Evolutionary conservation across 2,888 invertebrate genomes (phyloP).

Genomic region (Cantharis flavilabris): DNA sequence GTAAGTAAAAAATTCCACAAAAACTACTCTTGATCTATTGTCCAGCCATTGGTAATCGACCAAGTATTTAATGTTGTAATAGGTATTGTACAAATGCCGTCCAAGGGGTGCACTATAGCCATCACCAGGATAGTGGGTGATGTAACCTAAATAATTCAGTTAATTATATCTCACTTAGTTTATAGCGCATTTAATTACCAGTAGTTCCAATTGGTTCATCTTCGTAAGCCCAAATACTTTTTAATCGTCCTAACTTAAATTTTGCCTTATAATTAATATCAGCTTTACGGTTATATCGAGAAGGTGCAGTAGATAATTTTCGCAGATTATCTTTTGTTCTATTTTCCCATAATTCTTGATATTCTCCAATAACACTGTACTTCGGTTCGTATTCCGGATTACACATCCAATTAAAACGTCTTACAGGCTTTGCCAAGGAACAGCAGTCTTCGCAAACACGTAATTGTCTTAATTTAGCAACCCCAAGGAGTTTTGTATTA

Average conservation of each 20-base stretch:
- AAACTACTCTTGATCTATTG: slow-evolving; percentile 25
- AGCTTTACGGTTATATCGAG: too few relatives aligned
- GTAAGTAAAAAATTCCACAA: slow-evolving; percentile 36
- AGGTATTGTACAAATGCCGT: slow-evolving; percentile 29
- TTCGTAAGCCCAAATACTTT: not conserved
- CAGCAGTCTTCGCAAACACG: slow-evolving; percentile 16
- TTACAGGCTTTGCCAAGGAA: not conserved
- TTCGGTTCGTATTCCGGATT: slow-evolving; percentile 22
- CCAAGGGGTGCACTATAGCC: slow-evolving; percentile 33
- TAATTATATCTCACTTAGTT: not conserved
- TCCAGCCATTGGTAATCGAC: slow-evolving; percentile 31
- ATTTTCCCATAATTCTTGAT: slow-evolving; percentile 12
- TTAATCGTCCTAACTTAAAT: not conserved
- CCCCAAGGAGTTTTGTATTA: slow-evolving; percentile 34
- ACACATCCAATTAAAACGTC: slow-evolving; percentile 22
- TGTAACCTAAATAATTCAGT: slow-evolving; percentile 20
- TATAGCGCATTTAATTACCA: not conserved
- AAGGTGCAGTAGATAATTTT: too few relatives aligned
- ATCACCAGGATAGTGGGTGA: slow-evolving; percentile 29
- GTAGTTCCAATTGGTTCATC: not conserved
- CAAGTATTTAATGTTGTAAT: slow-evolving; percentile 29
- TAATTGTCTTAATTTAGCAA: slow-evolving; percentile 35
- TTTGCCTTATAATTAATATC: not conserved
- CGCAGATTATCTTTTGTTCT: too few relatives aligned
- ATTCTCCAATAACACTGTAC: not conserved